phyloP scores from a whole-genome alignment of 2,797 vertebrate species.

The Chelon auratus region DNA sequence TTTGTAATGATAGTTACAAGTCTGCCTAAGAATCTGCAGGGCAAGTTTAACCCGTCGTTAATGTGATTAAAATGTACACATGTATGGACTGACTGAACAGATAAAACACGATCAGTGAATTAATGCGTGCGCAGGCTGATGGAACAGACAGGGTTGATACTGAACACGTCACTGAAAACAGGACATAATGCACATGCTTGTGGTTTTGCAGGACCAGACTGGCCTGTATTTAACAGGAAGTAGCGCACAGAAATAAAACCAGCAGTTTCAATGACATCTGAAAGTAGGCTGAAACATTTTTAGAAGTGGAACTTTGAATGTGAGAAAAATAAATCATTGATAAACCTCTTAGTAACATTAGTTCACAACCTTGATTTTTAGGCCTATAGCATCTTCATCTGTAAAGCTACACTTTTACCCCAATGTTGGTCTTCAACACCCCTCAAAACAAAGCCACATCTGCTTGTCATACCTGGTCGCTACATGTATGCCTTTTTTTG shows the following conservation, averaged over 20 bases:
- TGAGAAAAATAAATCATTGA: background rate
- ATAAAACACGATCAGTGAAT: too few species aligned
- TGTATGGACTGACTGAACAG: background rate
- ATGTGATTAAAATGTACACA: background rate
- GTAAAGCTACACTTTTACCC: background rate
- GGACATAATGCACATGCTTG: background rate
- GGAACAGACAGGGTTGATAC: too few species aligned
- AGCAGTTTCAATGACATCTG: background rate
- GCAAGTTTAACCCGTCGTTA: background rate
- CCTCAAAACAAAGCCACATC: background rate
- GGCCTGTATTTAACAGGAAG: background rate
- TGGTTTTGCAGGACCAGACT: background rate
- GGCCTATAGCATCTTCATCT: background rate
- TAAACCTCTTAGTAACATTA: background rate
- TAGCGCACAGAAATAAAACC: background rate
- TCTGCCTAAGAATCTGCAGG: too few species aligned
- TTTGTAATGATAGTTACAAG: background rate
- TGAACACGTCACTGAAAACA: background rate
- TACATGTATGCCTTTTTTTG: too few species aligned
- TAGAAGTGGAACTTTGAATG: background rate
- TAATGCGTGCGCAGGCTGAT: background rate
- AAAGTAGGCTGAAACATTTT: background rate
- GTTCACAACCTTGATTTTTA: background rate
- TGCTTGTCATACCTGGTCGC: background rate
- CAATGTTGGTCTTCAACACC: too few species aligned